Base-by-base conservation (phyloP, 1,140 invertebrate genomes). In the Portunus trituberculatus region DNA sequence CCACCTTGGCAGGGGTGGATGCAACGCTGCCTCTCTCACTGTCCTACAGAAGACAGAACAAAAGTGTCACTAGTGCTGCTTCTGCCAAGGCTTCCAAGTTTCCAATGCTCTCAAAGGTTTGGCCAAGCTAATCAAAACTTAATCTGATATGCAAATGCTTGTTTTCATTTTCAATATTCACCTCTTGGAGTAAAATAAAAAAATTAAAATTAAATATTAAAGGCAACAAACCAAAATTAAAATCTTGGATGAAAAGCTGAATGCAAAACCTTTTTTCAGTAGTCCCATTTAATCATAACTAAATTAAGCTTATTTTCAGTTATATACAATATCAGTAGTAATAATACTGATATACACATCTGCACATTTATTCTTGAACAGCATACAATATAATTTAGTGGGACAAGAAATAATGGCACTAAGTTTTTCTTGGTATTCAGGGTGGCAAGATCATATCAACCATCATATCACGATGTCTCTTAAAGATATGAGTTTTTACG, bases 11-110 rank as follows among this genome's bases (percentile, higher is more conserved):
- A 52, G 52, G 46, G 83, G 48, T 82, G 92, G 83, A 31, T 90
- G 88, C 93, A 46, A 91, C 94, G 93, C 93, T 94, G 95, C 90
- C 90, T 46, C 89, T 94, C 82, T 84, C 95, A 93, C 91, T 94
- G 93, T 94, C 95, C 95, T 96, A 96, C 93, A 96, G 83, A 76
- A 94, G 92, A 96, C 95, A 96, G 67, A 82, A 95, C 39, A 96
- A 94, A 95, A 76, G 32, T 94, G 93, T 94, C 93, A 92, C 91
- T 88, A 10, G 91, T 83, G 84, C 89, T 48, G 52, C 45, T 45
- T 94, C 32, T 59, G 83, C 25, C 46, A 94, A 88, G 45, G 3
- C 10, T 25, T 88, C 86, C 31, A 88, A 39, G 31, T 12, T 16
- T 88, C 86, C 67, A 39, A 6, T 39, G 32, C n/a, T 25, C 32